Evolutionary conservation across 2,888 invertebrate genomes (phyloP).

Genomic region (Caenorhabditis imperialis): DNA sequence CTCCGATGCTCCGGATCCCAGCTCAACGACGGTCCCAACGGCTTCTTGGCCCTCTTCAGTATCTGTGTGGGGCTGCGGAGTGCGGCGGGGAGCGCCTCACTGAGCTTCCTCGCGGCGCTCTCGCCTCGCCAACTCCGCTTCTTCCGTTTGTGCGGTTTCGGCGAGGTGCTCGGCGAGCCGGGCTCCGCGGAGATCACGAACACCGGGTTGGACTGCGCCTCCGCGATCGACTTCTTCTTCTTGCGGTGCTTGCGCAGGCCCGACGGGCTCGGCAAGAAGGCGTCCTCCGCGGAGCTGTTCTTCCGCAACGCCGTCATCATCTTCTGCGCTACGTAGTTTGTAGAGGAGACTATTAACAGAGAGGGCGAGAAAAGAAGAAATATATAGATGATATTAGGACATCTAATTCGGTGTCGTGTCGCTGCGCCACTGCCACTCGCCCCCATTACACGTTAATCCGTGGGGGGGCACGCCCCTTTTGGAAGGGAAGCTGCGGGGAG

Average conservation of each 20-base stretch:
- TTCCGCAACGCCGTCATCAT: slow-evolving; percentile 58
- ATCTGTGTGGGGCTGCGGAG: slow-evolving; percentile 65
- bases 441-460: slow-evolving; percentile 56
- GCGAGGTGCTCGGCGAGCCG: slow-evolving; percentile 37
- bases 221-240: slow-evolving; percentile 56
- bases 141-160: slow-evolving; percentile 51
- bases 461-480: slow-evolving; percentile 39
- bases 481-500: slow-evolving; percentile 25
- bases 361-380: slow-evolving; percentile 4
- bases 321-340: too few species aligned
- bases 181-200: slow-evolving; percentile 43
- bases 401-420: slow-evolving; percentile 43
- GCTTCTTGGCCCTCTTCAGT: slow-evolving; percentile 65
- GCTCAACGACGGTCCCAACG: slow-evolving; percentile 72
- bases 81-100: slow-evolving; percentile 64
- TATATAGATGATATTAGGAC: slow-evolving; percentile 47
- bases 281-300: slow-evolving; percentile 45
- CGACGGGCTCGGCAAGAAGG: slow-evolving; percentile 38
- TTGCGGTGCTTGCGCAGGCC: slow-evolving; percentile 48
- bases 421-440: slow-evolving; percentile 34
- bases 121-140: slow-evolving; percentile 56
- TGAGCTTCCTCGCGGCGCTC: slow-evolving; percentile 58
- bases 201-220: slow-evolving; percentile 50
- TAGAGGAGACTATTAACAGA: not conserved
- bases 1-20: slow-evolving; percentile 75